Base-by-base conservation (phyloP, 2,888 invertebrate species). In the Lottia scabra region DNA sequence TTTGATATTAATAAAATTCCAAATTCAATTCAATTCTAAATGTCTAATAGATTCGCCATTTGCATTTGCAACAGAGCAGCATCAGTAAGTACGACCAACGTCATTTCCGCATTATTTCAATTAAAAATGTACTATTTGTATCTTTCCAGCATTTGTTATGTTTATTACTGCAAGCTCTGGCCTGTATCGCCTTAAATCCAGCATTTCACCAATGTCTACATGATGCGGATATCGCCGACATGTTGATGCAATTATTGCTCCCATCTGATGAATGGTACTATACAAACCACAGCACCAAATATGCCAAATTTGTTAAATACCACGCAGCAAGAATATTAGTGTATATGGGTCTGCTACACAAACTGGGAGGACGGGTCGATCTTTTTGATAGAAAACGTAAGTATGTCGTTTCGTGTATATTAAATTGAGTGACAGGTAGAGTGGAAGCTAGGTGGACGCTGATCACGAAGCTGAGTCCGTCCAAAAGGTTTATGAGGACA, bases 201-300 rank as follows among this genome's bases (percentile, higher is more conserved):
- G 85, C 88, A 74, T 90, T 92, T 81, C 93, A 93, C 85, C 88
- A 90, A 30, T 87, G 90, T 1, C 88, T 93, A 70, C 88, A 91
- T 43, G 92, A 92, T 44, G 91, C 92, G 16, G 92, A 92, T 77
- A 90, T 93, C 67, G 92, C 92, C 15, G 93, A 93, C 85, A 91
- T 91, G 78, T 87, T 93, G 64, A 92, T 92, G 82, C 92, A 92
- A 86, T 90, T 93, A 75, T 89, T 93, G 70, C 89, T 93, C 76
- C 93, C 93, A 23, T 92, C 93, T 0, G 93, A 93, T 84, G 93
- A 93, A 83, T 93, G 92, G 92, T 93, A 93, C 88, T 93, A 93
- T 88, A 93, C 93, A 66, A 93, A 93, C 83, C 93, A 93, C 86
- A 92, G 92, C 80, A 93, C 93, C 65, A 91, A 92, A 84, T 93